Evolutionary conservation across 2,888 invertebrate genomes (phyloP).

Genomic region (Gymnosoma rotundatum): DNA sequence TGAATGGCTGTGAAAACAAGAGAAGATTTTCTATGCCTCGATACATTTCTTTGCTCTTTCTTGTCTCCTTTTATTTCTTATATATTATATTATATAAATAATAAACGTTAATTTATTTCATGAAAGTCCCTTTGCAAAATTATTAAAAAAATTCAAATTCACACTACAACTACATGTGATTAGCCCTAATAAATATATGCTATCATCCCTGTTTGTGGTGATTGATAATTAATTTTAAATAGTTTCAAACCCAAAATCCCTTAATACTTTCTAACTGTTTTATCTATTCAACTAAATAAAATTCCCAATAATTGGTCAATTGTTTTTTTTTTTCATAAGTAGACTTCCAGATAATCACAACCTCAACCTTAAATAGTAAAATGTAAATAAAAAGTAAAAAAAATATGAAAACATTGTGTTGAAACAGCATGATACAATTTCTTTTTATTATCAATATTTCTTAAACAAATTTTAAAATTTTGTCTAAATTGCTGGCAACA

Average conservation of each 20-base stretch:
- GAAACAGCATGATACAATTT: constrained; percentile 60
- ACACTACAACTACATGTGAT: no score
- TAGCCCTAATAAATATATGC: background rate
- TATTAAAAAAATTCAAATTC: no score
- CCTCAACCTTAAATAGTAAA: constrained; percentile 21
- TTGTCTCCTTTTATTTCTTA: no score
- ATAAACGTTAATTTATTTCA: no score
- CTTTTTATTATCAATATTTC: background rate
- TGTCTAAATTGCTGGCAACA: background rate
- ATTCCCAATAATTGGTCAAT: constrained; percentile 63
- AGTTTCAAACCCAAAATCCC: background rate
- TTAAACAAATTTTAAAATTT: constrained; percentile 9
- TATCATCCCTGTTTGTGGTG: background rate
- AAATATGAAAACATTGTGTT: constrained; percentile 31
- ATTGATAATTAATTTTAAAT: background rate
- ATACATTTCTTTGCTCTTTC: no score
- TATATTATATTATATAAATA: no score
- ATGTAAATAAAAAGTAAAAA: background rate
- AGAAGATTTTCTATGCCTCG: no score
- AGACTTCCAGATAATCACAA: constrained; percentile 33
- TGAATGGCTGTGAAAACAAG: no score
- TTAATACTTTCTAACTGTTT: background rate
- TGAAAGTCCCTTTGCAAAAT: no score
- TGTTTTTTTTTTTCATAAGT: constrained; percentile 20
- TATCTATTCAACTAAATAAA: constrained; percentile 1